Evolutionary conservation across 2,113 vertebrate genomes (phyloP).

Genomic region (Phalacrocorax carbo): DNA sequence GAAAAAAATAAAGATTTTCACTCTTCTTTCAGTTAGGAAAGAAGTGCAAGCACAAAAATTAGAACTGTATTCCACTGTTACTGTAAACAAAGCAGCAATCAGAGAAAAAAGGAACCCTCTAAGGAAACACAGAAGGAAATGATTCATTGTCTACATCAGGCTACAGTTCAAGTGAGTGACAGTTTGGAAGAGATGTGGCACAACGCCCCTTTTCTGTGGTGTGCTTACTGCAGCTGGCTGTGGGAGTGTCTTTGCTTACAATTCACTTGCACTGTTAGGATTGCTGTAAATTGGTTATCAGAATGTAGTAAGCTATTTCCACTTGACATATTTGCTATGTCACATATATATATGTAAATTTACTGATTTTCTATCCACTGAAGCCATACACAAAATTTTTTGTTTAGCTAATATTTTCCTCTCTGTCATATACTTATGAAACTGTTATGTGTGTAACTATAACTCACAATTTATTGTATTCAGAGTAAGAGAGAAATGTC

Average conservation of each 20-base stretch:
- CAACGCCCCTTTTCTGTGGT: not conserved
- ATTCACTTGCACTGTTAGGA: not conserved
- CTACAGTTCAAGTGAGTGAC: not conserved
- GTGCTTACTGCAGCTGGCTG: not conserved
- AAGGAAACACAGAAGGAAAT: not conserved
- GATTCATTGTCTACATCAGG: not conserved
- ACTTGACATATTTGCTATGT: not conserved
- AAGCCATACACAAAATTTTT: not conserved
- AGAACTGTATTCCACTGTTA: not conserved
- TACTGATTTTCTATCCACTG: not conserved
- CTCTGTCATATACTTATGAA: not conserved
- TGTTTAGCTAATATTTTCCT: not conserved
- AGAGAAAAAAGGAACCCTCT: not conserved
- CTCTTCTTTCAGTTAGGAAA: not conserved
- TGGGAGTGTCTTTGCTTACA: not conserved
- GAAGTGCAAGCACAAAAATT: not conserved
- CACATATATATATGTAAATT: not conserved
- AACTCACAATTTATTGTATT: not conserved
- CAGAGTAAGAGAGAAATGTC: not conserved
- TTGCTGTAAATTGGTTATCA: not conserved
- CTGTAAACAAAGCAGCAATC: not conserved
- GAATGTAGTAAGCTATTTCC: not conserved
- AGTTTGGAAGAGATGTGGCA: not conserved
- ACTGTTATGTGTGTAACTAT: not conserved
- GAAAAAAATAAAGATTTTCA: not conserved